Evolutionary conservation across 2,113 vertebrate species (phyloP).

Genomic region (Otolemur garnettii): DNA sequence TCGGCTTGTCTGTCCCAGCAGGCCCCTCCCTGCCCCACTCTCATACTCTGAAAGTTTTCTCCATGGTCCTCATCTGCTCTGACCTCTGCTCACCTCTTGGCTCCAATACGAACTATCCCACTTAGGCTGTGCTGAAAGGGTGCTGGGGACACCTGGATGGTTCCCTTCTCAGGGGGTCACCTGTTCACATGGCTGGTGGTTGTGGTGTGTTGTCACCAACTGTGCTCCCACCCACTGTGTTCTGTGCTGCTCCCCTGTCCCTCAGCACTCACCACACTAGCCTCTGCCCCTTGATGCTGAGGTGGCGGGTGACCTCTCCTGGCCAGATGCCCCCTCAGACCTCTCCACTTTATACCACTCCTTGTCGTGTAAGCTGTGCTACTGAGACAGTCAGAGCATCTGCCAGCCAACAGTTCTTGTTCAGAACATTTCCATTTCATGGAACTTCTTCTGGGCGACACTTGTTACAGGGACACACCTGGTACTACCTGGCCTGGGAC

Average conservation of each 20-base stretch:
- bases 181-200: background rate
- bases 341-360: background rate
- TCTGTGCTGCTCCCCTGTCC: too few relatives aligned
- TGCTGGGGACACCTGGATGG: background rate
- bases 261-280: background rate
- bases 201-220: too few relatives aligned
- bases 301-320: background rate
- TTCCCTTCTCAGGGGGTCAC: background rate
- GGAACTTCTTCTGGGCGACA: background rate
- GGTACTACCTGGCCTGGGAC: background rate
- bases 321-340: background rate
- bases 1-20: too few relatives aligned
- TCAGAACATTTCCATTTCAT: background rate
- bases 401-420: background rate
- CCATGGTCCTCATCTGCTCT: background rate
- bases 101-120: background rate
- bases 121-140: background rate
- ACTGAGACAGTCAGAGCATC: background rate
- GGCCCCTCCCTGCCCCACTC: background rate
- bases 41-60: background rate
- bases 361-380: background rate
- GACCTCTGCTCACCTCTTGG: background rate
- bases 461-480: background rate
- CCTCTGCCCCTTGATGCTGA: background rate
- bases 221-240: background rate